These are phyloP conservation scores for Erethizon dorsatum DNA, from an alignment of 2,797 vertebrate species.

Conservation along the genomic window DNA sequence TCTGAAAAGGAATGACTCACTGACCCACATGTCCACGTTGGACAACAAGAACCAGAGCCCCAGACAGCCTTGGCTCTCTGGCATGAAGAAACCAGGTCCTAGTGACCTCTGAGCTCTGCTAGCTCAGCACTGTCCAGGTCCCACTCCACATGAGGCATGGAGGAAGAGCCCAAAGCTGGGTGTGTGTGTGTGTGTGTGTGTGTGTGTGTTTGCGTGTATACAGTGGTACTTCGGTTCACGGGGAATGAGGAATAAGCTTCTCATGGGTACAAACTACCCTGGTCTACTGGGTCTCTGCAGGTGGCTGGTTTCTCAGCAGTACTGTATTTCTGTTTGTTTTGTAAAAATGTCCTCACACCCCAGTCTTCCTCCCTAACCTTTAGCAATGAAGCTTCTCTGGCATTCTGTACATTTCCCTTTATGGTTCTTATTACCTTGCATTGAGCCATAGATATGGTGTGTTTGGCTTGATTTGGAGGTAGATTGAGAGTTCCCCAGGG, in stretches of 20 bases:
- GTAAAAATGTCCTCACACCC: not conserved
- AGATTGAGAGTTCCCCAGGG: not conserved
- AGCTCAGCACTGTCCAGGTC: rapidly evolving
- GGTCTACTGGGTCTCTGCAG: not conserved
- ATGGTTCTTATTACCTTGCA: not conserved
- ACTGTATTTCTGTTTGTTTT: no score
- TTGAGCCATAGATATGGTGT: not conserved
- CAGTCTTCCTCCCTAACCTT: not conserved
- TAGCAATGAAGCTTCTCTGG: not conserved
- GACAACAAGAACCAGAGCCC: not conserved
- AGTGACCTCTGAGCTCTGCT: not conserved
- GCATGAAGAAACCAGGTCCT: not conserved
- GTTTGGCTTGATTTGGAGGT: not conserved
- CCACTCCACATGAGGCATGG: not conserved
- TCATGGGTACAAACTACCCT: no score
- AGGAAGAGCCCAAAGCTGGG: not conserved
- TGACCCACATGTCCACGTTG: no score
- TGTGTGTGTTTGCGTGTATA: no score
- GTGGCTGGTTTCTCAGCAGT: rapidly evolving
- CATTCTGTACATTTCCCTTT: not conserved
- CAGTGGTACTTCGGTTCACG: not conserved
- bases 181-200: not conserved
- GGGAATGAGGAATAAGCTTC: rapidly evolving
- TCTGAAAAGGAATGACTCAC: not conserved
- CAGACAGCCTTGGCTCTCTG: not conserved